Evolutionary conservation across 2,113 vertebrate genomes (phyloP).

Genomic region (Probosciger aterrimus): DNA sequence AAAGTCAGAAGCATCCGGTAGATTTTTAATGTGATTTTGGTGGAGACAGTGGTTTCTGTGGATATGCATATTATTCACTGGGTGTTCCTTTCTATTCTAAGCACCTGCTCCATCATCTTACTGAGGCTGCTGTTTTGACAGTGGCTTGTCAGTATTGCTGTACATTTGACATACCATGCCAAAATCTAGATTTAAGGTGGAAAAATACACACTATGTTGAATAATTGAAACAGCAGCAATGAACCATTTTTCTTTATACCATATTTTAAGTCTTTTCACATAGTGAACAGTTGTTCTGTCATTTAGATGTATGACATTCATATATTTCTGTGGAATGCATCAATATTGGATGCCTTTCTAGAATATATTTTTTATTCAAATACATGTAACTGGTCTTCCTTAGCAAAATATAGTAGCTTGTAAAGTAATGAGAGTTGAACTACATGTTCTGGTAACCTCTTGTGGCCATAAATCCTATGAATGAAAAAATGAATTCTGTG

Average conservation of each 20-base stretch:
- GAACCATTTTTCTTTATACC: not conserved
- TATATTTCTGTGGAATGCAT: not conserved
- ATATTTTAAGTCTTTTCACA: constrained; percentile 14
- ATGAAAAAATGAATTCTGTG: not conserved
- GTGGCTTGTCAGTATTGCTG: constrained; percentile 31
- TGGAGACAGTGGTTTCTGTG: not conserved
- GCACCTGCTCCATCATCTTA: constrained; percentile 16
- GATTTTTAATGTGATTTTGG: not conserved
- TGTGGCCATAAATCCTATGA: not conserved
- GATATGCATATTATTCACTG: not conserved
- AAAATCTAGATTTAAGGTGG: constrained; percentile 22
- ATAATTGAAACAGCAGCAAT: constrained; percentile 35
- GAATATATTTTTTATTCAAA: not conserved
- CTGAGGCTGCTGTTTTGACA: constrained; percentile 43
- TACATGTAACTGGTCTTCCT: not conserved
- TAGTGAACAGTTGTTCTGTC: not conserved
- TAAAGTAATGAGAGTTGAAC: not conserved
- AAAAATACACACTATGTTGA: not conserved
- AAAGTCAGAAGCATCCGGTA: not conserved
- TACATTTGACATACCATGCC: not conserved
- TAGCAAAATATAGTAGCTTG: not conserved
- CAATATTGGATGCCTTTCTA: not conserved
- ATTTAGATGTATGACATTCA: not conserved
- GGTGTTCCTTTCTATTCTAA: constrained; percentile 11
- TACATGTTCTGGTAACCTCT: not conserved